Conservation (phyloP, 2,888 invertebrate species). For the Stomorhina lunata region DNA sequence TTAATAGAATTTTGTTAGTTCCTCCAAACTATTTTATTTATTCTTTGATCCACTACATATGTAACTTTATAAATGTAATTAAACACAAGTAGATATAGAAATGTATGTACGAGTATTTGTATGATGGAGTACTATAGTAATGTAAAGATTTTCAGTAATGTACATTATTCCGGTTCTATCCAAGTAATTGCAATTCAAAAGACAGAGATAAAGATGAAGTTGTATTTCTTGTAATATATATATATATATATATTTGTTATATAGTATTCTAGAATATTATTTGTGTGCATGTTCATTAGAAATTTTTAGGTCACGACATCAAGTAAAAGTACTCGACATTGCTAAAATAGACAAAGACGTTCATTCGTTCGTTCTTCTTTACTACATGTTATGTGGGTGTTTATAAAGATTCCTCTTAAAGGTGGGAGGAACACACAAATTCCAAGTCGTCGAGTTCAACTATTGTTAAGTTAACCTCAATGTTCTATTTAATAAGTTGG, state of each 20-base stretch:
- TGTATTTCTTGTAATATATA: constrained; percentile 16
- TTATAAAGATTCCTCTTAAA: constrained; percentile 40
- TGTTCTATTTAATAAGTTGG: constrained; percentile 57
- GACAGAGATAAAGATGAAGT: constrained; percentile 4
- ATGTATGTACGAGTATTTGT: not conserved
- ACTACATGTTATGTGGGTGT: constrained; percentile 45
- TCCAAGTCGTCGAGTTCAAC: constrained; percentile 62
- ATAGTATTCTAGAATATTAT: not conserved
- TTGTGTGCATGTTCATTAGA: constrained; percentile 47
- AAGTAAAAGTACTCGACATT: constrained; percentile 62
- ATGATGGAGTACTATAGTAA: not conserved
- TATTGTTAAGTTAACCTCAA: constrained; percentile 67
- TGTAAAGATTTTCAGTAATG: not conserved
- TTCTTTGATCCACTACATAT: not conserved
- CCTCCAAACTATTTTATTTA: too few relatives aligned
- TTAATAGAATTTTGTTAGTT: too few relatives aligned
- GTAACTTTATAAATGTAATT: not conserved
- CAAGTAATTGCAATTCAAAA: constrained; percentile 46
- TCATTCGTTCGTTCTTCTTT: too few relatives aligned
- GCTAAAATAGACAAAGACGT: constrained; percentile 63
- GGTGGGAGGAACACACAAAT: constrained; percentile 50
- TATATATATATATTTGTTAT: too few relatives aligned
- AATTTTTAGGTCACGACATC: constrained; percentile 64
- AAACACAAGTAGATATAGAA: not conserved
- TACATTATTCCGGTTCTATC: not conserved